These are phyloP conservation scores for Pachycephala philippinensis DNA, from an alignment of 2,113 vertebrate genomes.

Conservation along the genomic window DNA sequence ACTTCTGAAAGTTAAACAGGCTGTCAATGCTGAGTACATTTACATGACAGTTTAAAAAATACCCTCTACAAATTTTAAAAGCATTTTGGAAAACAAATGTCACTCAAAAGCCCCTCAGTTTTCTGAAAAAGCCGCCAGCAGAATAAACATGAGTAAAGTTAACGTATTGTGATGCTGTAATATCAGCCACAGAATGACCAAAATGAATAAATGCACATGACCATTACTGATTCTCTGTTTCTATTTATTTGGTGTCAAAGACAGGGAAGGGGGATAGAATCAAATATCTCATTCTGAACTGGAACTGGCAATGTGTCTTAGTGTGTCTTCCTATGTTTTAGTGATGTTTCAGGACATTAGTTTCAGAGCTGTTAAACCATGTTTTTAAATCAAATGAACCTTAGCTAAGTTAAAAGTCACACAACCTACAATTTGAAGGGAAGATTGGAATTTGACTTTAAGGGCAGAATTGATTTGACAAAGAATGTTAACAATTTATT, in stretches of 20 bases:
- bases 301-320: neutral
- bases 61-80: slow-evolving; percentile 17
- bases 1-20: slow-evolving; percentile 42
- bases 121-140: neutral
- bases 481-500: neutral
- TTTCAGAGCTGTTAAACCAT: neutral
- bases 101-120: neutral
- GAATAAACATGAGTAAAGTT: neutral
- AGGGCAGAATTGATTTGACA: neutral
- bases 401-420: neutral
- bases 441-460: neutral
- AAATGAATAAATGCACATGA: neutral
- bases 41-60: neutral
- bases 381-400: neutral
- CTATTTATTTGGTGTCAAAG: neutral
- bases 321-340: neutral
- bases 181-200: neutral
- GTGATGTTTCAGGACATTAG: neutral
- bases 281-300: neutral
- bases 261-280: neutral
- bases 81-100: neutral
- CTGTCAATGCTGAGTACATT: neutral
- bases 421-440: neutral
- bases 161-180: neutral
- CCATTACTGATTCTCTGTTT: neutral